Base-by-base conservation (phyloP, 2,113 vertebrate species). In the Petrocephalus microphthalmus region DNA sequence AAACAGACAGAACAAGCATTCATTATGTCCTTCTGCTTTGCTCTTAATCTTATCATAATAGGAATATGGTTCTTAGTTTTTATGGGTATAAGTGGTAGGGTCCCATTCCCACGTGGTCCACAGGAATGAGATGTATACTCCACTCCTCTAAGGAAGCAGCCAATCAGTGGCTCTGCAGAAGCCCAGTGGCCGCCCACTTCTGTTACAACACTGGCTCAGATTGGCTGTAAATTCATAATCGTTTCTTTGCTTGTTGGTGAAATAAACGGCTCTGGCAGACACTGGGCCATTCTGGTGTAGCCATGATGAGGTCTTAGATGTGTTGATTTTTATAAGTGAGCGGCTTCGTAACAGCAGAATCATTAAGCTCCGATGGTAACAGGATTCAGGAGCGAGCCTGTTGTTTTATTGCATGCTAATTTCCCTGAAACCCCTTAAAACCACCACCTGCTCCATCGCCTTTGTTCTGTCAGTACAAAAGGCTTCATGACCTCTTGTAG, bases 321-420 rank as follows among this genome's bases (percentile, higher is more conserved):
- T 7, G 89, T 84, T 74, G 56, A 71, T 91, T 90, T 86, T 52
- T 52, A 6, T 19, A 17, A 52, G 49, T 37, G 51, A 85, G 10
- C 13, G 25, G 22, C 51, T 53, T 53, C 37, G 5, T 85, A 54
- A 53, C 25, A 20, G 51, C 25, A 29, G 25, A 56, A 85, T 15
- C n/a, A 37, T 85, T 56, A 85, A 85, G 51, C 84, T 19, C 17
- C 7, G 11, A 37, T 33, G 52, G n/a, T 54, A n/a, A 8, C 29
- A 37, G 84, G 33, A n/a, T 52, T 84, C 82, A n/a, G n/a, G 25
- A 56, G 84, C 8, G 15, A 54, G 84, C 4, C 49, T 84, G 22
- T 53, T 54, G 84, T 85, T 85, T 33, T 25, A 54, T 85, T 85
- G 37, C 13, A 54, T 33, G 51, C 52, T 33, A 49, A 85, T 85